Evolutionary conservation across 2,888 invertebrate species (phyloP).

Genomic region (Horisme vitalbata): DNA sequence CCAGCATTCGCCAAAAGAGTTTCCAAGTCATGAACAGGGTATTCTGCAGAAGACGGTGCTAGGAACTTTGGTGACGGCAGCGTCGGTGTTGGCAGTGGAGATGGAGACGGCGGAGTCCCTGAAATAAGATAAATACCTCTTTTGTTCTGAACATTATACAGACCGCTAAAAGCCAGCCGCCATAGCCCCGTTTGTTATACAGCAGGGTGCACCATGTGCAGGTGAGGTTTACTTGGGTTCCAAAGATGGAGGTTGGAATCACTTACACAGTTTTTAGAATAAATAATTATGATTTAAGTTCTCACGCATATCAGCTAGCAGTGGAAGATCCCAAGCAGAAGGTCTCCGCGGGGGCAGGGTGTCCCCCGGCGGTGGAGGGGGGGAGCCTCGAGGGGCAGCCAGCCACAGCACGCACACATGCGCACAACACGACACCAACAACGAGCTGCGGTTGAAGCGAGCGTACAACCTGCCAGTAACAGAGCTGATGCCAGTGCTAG

Average conservation of each 20-base stretch:
- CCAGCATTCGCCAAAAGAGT: slow-evolving; percentile 65
- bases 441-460: slow-evolving; percentile 55
- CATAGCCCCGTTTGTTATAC: too few relatives aligned
- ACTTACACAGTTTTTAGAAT: too few relatives aligned
- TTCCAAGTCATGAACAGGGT: slow-evolving; percentile 51
- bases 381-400: slow-evolving; percentile 17
- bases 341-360: slow-evolving; percentile 61
- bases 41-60: slow-evolving; percentile 44
- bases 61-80: slow-evolving; percentile 39
- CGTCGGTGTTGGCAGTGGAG: slow-evolving; percentile 29
- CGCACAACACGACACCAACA: slow-evolving; percentile 82
- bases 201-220: too few relatives aligned
- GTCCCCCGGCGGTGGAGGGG: slow-evolving; percentile 59
- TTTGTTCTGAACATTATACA: too few relatives aligned
- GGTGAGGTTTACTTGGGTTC: too few relatives aligned
- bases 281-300: background rate
- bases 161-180: too few relatives aligned
- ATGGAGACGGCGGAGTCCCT: slow-evolving; percentile 23
- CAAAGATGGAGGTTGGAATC: too few relatives aligned
- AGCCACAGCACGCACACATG: slow-evolving; percentile 70
- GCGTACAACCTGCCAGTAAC: slow-evolving; percentile 61
- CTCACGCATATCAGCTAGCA: slow-evolving; percentile 36
- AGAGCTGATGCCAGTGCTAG: too few relatives aligned
- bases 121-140: background rate
- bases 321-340: slow-evolving; percentile 62